Evolutionary conservation across 2,888 invertebrate genomes (phyloP), one percentile per base, ranked within the genome.

Genomic region (Yponomeuta cagnagella): DNA sequence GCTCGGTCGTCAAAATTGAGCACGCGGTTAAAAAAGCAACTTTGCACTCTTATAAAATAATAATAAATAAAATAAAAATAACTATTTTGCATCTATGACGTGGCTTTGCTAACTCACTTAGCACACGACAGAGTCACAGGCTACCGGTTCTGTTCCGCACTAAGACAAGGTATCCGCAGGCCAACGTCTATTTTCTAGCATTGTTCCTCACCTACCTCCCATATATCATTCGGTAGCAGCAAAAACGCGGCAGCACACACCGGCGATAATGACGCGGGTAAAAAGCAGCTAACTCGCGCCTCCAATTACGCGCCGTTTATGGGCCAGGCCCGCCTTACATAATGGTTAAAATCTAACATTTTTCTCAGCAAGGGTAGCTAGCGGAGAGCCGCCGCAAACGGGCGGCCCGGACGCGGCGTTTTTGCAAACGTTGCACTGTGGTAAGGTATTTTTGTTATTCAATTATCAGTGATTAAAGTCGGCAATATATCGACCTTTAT

Each of bases 281-380:
- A 90, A 88, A 91, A 89, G 81, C 71, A 76, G 78, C 75, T 73
- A 80, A 82, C 86, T 84, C 81, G 84, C 85, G 80, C 82, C 86
- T 84, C 85, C 89, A 89, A 91, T 91, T 90, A 91, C 86, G 80
- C 81, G 78, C 91, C 90, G 86, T 88, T 87, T 91, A 90, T 81
- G 89, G 91, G 76, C 73, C 76, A 77, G 82, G 88, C 87, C 86
- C 86, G 85, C 84, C 84, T 84, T 83, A 86, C 87, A 87, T 83
- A 82, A 85, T 85, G 82, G 82, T 81, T 81, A 80, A 84, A 83
- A 85, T 84, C 85, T 85, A 82, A 84, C 81, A 82, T 80, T 82
- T 82, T 83, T 80, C 78, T 78, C 52, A 5, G 52, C 37, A 63
- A 70, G 63, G 63, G 33, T 23, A 63, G 70, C 70, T 23, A 63